Evolutionary conservation across 2,113 vertebrate genomes (phyloP), one percentile per base, ranked within the genome.

Genomic region (Delphinus delphis): DNA sequence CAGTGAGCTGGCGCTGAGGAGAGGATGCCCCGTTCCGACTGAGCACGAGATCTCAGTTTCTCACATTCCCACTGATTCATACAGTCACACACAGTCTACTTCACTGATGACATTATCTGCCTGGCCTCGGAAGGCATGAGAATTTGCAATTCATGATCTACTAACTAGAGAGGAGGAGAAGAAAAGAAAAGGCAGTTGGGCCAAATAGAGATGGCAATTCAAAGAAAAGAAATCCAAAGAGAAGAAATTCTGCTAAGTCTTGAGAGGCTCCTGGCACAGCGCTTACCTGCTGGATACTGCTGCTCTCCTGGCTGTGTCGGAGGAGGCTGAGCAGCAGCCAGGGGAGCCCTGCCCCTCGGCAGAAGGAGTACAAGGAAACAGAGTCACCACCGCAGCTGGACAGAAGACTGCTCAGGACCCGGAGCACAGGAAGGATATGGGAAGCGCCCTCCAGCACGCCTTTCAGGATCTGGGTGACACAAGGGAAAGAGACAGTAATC

Each of bases 391-490:
- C 97, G 10, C 5, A 98, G 47, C 98, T 98, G 55, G 99, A 94
- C 60, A 99, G 97, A 71, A 99, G 98, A 97, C 99, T 99, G 84
- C 93, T 96, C 38, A 99, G 86, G 23, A 99, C 97, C 38, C 73
- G 99, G 47, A 99, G 98, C 0, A 98, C 98, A 0, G 98, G 98
- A 44, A 98, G 98, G 97, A 99, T 98, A n/a, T 62, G 94, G 77
- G 98, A 98, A 1, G 97, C 98, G n/a, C 98, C 99, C 88, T 99
- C 98, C 36, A 99, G 85, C 95, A 97, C 63, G 4, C 98, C 99
- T 84, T 98, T 98, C 95, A 98, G 96, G 41, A 99, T 98, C 99
- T 99, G 96, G n/a, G 80, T 50, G 33, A 97, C 88, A 26, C 0
- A 28, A 95, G 31, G 86, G 41, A 93, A 96, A 89, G 7, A 68